Evolutionary conservation across 2,888 invertebrate genomes (phyloP), one percentile per base, ranked within the genome.

Genomic region (Caenorhabditis macrosperma): DNA sequence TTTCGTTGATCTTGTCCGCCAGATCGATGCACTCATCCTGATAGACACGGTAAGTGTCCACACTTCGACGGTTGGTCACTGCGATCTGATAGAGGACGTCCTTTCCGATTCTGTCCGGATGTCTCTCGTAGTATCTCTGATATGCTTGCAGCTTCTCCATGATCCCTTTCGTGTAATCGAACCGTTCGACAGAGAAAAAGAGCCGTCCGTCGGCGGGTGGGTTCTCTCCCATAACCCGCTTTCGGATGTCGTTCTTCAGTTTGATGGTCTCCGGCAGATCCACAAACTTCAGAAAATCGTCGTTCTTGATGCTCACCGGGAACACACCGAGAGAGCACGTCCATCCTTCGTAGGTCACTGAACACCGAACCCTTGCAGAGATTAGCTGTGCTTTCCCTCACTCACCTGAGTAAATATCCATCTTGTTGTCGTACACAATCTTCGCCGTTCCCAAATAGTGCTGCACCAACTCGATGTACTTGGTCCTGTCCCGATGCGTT

Each of bases 111-210:
- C 90, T 74, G 63, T 90, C 89, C 3, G 90, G 90, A 78, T 90
- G 82, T 61, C 83, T 85, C 75, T 88, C 87, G 60, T 89, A 88
- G 61, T 91, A 90, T 41, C 85, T 59, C 26, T 85, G 80, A 55
- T 88, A 90, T 24, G 89, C 90, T 38, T 83, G 52, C 57, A 90
- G 81, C 67, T 90, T 90, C 72, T 90, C 90, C 59, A 82, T 82
- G 63, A 90, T 90, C 57, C 90, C 90, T 57, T 90, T 90, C 0
- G 90, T 90, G 78, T 91, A 90, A 67, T 90, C 90, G 76, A 90
- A 90, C 38, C 90, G 78, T 72, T 90, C 90, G 5, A 90, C 90
- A 1, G 89, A 89, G 66, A 90, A 90, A 82, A 90, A 91, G 59
- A 90, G 81, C 17, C 88, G 69, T 15, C 83, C 85, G 44, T 87